Percentiles rank a stretch among this genome's conserved stretches.
Conservation (phyloP, 2,797 vertebrate species). For the Hirundo rustica region DNA sequence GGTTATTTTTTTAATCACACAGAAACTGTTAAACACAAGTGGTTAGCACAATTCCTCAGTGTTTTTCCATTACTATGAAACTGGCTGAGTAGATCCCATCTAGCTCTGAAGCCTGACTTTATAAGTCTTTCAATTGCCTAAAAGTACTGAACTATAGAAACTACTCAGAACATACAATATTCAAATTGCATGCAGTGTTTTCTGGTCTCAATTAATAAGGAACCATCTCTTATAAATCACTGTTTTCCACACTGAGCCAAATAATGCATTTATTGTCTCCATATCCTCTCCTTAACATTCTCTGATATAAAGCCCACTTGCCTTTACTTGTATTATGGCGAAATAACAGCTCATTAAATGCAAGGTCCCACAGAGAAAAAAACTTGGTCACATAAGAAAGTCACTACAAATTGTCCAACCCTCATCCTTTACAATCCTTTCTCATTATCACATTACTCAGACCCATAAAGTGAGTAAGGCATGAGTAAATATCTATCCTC, state of each 20-base stretch:
- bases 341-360: background rate
- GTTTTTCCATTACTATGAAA: background rate
- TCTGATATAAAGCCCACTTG: background rate
- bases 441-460: background rate
- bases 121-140: background rate
- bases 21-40: background rate
- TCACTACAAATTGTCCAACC: background rate
- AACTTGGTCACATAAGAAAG: background rate
- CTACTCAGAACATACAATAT: background rate
- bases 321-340: background rate
- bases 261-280: background rate
- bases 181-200: background rate
- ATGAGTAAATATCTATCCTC: background rate
- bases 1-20: background rate
- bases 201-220: background rate
- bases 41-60: background rate
- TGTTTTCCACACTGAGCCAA: background rate
- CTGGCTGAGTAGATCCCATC: background rate
- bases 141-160: background rate
- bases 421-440: background rate
- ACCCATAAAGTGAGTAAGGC: conserved; percentile 1
- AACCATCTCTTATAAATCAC: background rate
- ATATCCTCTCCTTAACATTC: background rate
- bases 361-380: background rate
- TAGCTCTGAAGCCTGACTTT: background rate